Conservation (phyloP, 2,888 invertebrate species). For the Odontothrips loti region DNA sequence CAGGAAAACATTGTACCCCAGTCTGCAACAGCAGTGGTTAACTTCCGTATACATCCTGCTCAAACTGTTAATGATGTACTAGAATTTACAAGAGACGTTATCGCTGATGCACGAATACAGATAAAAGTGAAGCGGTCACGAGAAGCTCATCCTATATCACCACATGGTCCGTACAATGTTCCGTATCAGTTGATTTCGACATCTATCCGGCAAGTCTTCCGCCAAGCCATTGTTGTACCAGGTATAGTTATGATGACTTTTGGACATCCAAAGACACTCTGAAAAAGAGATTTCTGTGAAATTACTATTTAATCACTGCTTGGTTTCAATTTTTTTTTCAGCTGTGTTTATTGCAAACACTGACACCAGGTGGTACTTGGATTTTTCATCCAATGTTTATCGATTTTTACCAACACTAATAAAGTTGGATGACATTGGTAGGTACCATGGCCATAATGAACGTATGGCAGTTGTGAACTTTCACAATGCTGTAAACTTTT, state of each 20-base stretch:
- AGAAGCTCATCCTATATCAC: constrained; percentile 47
- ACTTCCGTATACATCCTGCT: constrained; percentile 50
- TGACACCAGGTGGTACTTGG: constrained; percentile 49
- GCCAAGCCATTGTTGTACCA: constrained; percentile 46
- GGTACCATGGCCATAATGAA: constrained; percentile 52
- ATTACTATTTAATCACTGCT: neutral
- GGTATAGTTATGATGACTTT: constrained; percentile 40
- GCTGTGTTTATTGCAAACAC: constrained; percentile 47
- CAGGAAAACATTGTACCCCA: constrained; percentile 50
- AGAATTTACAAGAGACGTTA: constrained; percentile 41
- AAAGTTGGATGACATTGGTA: constrained; percentile 42
- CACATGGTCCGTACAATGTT: constrained; percentile 45
- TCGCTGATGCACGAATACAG: constrained; percentile 44
- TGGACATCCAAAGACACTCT: neutral
- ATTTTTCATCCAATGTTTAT: constrained; percentile 47
- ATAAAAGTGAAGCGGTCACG: constrained; percentile 41
- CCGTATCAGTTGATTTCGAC: constrained; percentile 47
- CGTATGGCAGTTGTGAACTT: constrained; percentile 48
- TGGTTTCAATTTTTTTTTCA: constrained; percentile 31
- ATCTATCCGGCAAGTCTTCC: constrained; percentile 48
- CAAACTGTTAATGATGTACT: constrained; percentile 47
- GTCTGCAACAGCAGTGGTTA: constrained; percentile 47
- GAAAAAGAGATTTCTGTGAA: neutral
- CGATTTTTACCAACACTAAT: constrained; percentile 47
- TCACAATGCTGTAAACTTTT: constrained; percentile 49